These are phyloP conservation scores for Gastrophryne carolinensis DNA, from an alignment of 2,797 vertebrate genomes.

Conservation along the genomic window DNA sequence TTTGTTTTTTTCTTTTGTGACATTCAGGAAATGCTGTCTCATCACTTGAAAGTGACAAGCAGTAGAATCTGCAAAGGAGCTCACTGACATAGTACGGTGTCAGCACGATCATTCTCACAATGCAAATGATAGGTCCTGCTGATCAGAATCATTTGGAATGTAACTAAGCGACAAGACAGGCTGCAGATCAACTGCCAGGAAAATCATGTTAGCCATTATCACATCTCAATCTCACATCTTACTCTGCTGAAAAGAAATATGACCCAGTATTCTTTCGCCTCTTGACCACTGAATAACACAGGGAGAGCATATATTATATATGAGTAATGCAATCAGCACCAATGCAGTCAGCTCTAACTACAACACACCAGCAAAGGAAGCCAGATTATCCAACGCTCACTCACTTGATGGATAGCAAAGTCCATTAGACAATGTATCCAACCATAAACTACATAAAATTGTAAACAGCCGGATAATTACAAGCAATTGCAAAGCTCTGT, in stretches of 20 bases:
- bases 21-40: slow-evolving; percentile 48
- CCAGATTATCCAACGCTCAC: background rate
- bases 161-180: background rate
- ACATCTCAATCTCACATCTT: slow-evolving; percentile 11
- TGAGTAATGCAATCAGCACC: background rate
- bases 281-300: background rate
- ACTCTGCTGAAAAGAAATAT: background rate
- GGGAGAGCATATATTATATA: background rate
- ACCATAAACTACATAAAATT: background rate
- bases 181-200: slow-evolving; percentile 15
- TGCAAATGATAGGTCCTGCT: slow-evolving; percentile 5
- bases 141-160: slow-evolving; percentile 15
- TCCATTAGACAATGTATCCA: background rate
- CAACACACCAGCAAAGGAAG: background rate
- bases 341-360: background rate
- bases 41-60: slow-evolving; percentile 43
- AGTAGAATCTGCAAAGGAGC: slow-evolving; percentile 30
- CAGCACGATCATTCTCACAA: slow-evolving; percentile 25
- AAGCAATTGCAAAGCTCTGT: no score
- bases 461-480: no score
- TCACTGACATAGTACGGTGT: slow-evolving; percentile 27
- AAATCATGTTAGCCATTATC: slow-evolving; percentile 13
- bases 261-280: background rate
- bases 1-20: slow-evolving; percentile 41
- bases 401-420: background rate